phyloP scores from a whole-genome alignment of 2,888 invertebrate genomes.

The Seira sanloemensis region DNA sequence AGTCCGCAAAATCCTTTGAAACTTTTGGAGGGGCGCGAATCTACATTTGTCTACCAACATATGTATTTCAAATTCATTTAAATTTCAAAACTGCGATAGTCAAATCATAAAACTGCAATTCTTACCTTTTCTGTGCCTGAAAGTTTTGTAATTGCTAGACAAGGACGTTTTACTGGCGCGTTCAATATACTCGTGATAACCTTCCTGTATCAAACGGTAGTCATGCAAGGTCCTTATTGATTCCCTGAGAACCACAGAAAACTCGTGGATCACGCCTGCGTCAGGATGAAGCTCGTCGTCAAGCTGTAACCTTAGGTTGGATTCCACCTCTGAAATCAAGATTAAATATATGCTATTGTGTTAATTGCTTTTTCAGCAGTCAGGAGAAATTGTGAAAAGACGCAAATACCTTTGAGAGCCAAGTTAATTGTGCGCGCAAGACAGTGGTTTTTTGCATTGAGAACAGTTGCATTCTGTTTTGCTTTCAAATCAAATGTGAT shows the following conservation, averaged over 20 bases:
- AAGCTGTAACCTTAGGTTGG: constrained; percentile 5
- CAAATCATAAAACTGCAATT: not conserved
- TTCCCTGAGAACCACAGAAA: constrained; percentile 22
- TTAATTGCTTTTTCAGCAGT: not conserved
- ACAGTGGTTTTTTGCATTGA: constrained; percentile 25
- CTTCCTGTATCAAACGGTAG: constrained; percentile 29
- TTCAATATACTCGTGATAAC: constrained; percentile 1
- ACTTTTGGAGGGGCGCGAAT: not conserved
- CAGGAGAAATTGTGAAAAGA: not conserved
- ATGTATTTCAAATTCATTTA: not conserved
- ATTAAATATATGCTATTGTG: not conserved
- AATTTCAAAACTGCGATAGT: too few relatives aligned
- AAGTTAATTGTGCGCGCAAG: constrained; percentile 28
- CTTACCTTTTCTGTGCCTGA: not conserved
- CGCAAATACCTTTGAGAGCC: constrained; percentile 27
- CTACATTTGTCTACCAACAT: not conserved
- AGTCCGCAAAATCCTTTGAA: not conserved
- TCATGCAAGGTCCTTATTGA: constrained; percentile 36
- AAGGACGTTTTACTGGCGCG: too few relatives aligned
- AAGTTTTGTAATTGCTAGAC: not conserved
- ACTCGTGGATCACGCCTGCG: not conserved
- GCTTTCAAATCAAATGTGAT: too few relatives aligned
- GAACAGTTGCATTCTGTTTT: not conserved
- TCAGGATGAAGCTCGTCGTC: too few relatives aligned
- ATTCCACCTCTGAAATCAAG: constrained; percentile 31